Evolutionary conservation across 2,888 invertebrate genomes (phyloP).

Genomic region (Heliothis peltigera): DNA sequence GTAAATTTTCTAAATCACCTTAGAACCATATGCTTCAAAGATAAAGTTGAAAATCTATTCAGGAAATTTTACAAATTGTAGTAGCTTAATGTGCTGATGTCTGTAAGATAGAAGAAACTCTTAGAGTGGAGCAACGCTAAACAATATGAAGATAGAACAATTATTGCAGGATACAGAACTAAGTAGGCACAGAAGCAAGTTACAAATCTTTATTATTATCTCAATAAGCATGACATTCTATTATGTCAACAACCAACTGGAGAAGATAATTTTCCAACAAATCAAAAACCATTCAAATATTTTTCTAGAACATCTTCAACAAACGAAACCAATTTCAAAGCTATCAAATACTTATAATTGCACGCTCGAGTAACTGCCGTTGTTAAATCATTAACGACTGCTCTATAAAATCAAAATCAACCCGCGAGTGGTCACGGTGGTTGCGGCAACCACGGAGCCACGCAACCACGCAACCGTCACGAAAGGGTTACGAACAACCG

Average conservation of each 20-base stretch:
- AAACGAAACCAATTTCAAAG: constrained; percentile 6
- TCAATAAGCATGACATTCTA: not conserved
- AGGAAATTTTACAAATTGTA: too few species aligned
- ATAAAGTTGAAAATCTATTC: too few species aligned
- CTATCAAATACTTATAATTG: constrained; percentile 7
- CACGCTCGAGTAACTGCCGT: constrained; percentile 38
- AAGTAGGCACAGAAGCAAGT: too few species aligned
- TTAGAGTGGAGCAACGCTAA: too few species aligned
- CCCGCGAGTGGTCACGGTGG: constrained; percentile 43
- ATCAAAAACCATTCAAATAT: constrained; percentile 1
- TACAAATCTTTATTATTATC: too few species aligned
- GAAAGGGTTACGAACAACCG: constrained; percentile 49
- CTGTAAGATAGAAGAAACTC: too few species aligned
- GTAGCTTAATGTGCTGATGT: too few species aligned
- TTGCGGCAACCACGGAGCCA: constrained; percentile 41
- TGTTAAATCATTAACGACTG: constrained; percentile 23
- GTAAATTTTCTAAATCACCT: too few species aligned
- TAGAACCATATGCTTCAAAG: too few species aligned
- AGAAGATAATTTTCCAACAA: not conserved
- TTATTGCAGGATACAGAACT: too few species aligned
- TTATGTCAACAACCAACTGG: not conserved
- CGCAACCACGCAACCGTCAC: constrained; percentile 42
- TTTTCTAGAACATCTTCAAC: constrained; percentile 10
- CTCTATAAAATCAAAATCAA: constrained; percentile 27
- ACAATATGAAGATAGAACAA: too few species aligned